A percentile compares a stretch with the other conserved stretches of the same genome.
Evolutionary conservation across 2,113 vertebrate genomes (phyloP).

Genomic region (Seriola rivoliana): DNA sequence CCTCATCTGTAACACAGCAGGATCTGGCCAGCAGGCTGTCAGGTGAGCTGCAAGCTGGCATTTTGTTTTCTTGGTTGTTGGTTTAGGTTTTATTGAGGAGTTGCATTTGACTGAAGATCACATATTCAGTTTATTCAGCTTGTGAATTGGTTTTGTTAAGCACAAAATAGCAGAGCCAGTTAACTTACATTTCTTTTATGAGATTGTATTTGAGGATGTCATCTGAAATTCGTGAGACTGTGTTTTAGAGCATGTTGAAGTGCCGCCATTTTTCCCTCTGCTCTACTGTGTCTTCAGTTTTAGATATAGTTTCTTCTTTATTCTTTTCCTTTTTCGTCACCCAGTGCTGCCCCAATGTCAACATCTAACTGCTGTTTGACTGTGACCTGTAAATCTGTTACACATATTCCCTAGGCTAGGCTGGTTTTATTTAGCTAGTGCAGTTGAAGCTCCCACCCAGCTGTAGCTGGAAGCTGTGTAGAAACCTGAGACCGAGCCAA

Average conservation of each 20-base stretch:
- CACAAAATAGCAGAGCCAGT: background rate
- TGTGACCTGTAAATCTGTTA: conserved; percentile 8
- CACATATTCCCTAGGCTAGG: background rate
- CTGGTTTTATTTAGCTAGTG: conserved; percentile 10
- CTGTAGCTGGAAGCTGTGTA: background rate
- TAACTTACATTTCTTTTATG: conserved; percentile 3
- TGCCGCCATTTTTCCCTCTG: background rate
- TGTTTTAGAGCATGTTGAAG: background rate
- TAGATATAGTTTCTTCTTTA: background rate
- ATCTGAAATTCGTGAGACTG: conserved; percentile 19
- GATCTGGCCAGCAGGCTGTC: conserved; percentile 84
- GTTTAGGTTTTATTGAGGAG: background rate
- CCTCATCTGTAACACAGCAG: conserved; percentile 90
- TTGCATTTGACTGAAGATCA: background rate
- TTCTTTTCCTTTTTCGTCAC: conserved; percentile 5
- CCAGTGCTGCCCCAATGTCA: conserved; percentile 19
- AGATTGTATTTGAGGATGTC: background rate
- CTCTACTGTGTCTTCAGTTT: background rate
- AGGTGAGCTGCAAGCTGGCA: conserved; percentile 81
- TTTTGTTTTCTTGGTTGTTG: background rate
- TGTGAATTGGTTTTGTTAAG: background rate
- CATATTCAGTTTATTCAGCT: background rate
- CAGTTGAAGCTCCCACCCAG: background rate
- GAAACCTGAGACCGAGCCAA: background rate
- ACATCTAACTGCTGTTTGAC: conserved; percentile 25